Evolutionary conservation across 2,888 invertebrate species (phyloP).

Genomic region (Eupsilia transversa): DNA sequence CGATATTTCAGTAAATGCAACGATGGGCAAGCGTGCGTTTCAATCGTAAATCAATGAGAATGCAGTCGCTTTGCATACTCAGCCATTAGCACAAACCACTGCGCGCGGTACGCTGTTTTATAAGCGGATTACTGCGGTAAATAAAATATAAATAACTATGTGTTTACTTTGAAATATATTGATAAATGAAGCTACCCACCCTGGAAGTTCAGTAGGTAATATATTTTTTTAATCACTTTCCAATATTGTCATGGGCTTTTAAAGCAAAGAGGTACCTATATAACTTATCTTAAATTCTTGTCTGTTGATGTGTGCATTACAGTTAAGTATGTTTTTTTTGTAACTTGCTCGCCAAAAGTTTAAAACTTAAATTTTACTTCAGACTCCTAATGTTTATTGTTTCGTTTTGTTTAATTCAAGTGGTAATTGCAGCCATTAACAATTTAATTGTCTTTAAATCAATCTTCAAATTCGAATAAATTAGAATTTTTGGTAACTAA

Average conservation of each 20-base stretch:
- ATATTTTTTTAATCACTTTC: too few relatives aligned
- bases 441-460: conserved; percentile 15
- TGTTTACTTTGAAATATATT: conserved; percentile 14
- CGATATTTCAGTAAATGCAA: conserved; percentile 47
- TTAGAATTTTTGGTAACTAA: conserved; percentile 19
- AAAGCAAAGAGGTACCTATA: not conserved
- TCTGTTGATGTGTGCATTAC: not conserved
- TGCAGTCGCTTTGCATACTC: conserved; percentile 80
- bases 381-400: too few relatives aligned
- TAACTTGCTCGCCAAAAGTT: too few relatives aligned
- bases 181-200: not conserved
- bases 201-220: too few relatives aligned
- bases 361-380: too few relatives aligned
- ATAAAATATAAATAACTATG: conserved; percentile 24
- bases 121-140: conserved; percentile 54
- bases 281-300: not conserved
- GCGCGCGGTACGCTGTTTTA: conserved; percentile 62
- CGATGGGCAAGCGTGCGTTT: conserved; percentile 70
- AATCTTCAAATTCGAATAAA: conserved; percentile 13
- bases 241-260: not conserved
- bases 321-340: too few relatives aligned
- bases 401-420: not conserved
- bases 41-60: conserved; percentile 80
- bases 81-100: conserved; percentile 79
- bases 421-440: not conserved